Evolutionary conservation across 1,140 invertebrate species (phyloP).

Genomic region (Zaprionus ghesquierei): DNA sequence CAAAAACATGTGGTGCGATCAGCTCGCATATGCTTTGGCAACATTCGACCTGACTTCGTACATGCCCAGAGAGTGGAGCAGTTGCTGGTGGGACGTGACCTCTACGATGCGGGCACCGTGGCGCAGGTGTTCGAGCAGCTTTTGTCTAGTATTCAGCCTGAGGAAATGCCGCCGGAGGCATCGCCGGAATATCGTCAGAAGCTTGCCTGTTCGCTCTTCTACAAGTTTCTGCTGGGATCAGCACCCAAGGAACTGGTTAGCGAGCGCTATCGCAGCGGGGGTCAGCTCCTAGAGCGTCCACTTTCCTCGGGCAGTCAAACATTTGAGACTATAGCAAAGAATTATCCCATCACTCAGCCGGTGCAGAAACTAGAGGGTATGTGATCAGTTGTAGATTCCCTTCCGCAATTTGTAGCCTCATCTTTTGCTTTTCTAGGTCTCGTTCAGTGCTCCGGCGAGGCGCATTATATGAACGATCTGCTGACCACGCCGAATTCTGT

Average conservation of each 20-base stretch:
- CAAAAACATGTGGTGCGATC: slow-evolving; percentile 63
- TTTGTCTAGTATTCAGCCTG: slow-evolving; percentile 27
- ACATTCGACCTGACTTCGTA: slow-evolving; percentile 87
- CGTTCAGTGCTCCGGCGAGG: slow-evolving; percentile 89
- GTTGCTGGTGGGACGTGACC: slow-evolving; percentile 85
- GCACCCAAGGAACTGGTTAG: slow-evolving; percentile 67
- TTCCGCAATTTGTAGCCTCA: not conserved
- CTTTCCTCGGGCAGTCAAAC: slow-evolving; percentile 89
- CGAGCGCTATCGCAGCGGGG: slow-evolving; percentile 83
- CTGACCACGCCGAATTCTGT: slow-evolving; percentile 84
- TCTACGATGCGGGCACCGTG: slow-evolving; percentile 75
- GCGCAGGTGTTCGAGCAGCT: slow-evolving; percentile 48
- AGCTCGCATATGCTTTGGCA: slow-evolving; percentile 85
- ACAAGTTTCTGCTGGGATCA: slow-evolving; percentile 86
- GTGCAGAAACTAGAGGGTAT: slow-evolving; percentile 88
- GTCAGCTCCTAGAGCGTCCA: slow-evolving; percentile 85
- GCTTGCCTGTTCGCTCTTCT: slow-evolving; percentile 87
- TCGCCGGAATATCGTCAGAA: slow-evolving; percentile 86
- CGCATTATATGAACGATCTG: slow-evolving; percentile 87
- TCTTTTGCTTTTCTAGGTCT: slow-evolving; percentile 84
- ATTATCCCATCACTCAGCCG: slow-evolving; percentile 91
- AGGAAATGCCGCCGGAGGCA: slow-evolving; percentile 85
- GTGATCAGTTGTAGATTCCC: not conserved
- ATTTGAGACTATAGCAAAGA: slow-evolving; percentile 87
- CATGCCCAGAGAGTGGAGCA: slow-evolving; percentile 87